A percentile compares a stretch with the other conserved stretches of the same genome.
phyloP scores from a whole-genome alignment of 1,140 invertebrate species.

The Drosophila parvula region DNA sequence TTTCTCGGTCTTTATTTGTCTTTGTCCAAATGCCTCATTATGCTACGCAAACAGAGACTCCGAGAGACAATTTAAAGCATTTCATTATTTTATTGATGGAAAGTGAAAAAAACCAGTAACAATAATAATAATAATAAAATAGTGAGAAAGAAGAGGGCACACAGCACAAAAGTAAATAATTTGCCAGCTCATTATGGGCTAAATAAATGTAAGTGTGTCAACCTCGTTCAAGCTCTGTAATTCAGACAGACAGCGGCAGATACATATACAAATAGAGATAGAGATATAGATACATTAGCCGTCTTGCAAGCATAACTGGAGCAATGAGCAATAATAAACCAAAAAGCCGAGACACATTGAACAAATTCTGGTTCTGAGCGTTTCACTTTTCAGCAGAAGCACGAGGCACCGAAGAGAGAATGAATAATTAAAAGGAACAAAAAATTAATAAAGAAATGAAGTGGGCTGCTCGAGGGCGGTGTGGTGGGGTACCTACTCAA shows the following conservation, averaged over 20 bases:
- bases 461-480: not conserved
- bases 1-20: conserved; percentile 40
- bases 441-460: conserved; percentile 41
- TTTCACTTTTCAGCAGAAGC: conserved; percentile 64
- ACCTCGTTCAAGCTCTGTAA: conserved; percentile 51
- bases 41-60: conserved; percentile 17
- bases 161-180: conserved; percentile 35
- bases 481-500: conserved; percentile 17
- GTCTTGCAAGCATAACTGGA: conserved; percentile 61
- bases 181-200: conserved; percentile 53
- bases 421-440: conserved; percentile 26
- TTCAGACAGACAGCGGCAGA: conserved; percentile 38
- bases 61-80: conserved; percentile 19
- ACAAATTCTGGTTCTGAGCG: conserved; percentile 64
- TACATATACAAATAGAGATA: conserved; percentile 14
- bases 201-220: conserved; percentile 75
- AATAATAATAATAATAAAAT: conserved; percentile 5
- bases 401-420: conserved; percentile 11
- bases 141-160: conserved; percentile 9
- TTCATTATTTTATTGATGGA: conserved; percentile 72
- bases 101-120: conserved; percentile 67
- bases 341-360: conserved; percentile 51
- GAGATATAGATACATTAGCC: conserved; percentile 39
- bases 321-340: conserved; percentile 64
- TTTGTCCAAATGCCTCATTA: conserved; percentile 32